Base-by-base conservation (phyloP, 2,888 invertebrate genomes). In the Dasypogon diadema region DNA sequence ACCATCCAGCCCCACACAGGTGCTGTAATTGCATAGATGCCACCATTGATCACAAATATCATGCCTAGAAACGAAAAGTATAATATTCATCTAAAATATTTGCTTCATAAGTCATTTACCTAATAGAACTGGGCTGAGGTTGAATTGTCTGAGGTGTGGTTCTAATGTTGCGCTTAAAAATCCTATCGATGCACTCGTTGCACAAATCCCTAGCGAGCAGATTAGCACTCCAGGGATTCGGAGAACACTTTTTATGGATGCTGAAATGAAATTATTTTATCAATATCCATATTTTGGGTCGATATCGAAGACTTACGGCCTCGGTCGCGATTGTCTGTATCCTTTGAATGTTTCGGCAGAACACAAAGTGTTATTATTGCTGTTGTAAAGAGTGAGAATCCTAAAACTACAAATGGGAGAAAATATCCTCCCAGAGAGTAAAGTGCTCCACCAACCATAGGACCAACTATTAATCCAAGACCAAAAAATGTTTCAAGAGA, bases 121-220 rank as follows among this genome's bases (percentile, higher is more conserved):
- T 14, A 81, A 58, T 12, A 78, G 34, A 12, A 81, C 74, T 1
- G 81, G 80, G 16, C 60, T 78, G 24, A 80, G 54, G 22, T 78
- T 74, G 46, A 80, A 81, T 54, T 79, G 77, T 79, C 93, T 84
- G n/a, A 97, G 87, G 87, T 97, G 97, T 0, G 94, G 94, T 80
- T 96, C 95, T 21, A 97, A 87, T 0, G 96, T 96, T 0, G 97
- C 96, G 83, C 95, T 93, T 21, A 97, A 87, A 85, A 96, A 97
- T 18, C 95, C 94, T 68, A 95, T 93, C 80, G 93, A 93, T 88
- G 92, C 90, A 78, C 93, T 93, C 0, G 93, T 93, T 0, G 89
- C 91, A 77, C 93, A 89, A 81, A 94, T 93, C 81, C 92, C 92
- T 76, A 89, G 86, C 51, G 92, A 89, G 0, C 93, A 89, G 48